Evolutionary conservation across 2,888 invertebrate species (phyloP), one percentile per base, ranked within the genome.

Genomic region (Leptinotarsa rubiginosa): DNA sequence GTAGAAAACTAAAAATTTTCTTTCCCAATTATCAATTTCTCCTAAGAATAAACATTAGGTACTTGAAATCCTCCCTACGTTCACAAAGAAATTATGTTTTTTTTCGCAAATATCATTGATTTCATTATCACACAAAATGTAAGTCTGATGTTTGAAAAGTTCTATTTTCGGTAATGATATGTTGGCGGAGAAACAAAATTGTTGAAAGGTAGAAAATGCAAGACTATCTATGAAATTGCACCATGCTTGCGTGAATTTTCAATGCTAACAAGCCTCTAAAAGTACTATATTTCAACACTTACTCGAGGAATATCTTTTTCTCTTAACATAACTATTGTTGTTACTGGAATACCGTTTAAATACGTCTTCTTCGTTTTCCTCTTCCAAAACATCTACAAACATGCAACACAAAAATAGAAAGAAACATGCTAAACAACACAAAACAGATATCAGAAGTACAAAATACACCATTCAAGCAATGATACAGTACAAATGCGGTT

Each of bases 261-360:
- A 20, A 16, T 15, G 20, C 20, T 22, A 22, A 10, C 3, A 4
- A 20, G 20, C 56, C 4, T 2, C n/a, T 25, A 22, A 69, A 47
- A 20, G 56, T 54, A 5, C 12, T 68, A 68, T 20, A 25, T 56
- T 47, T 52, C 22, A 70, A 65, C 79, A 91, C 91, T 91, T 90
- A 91, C 91, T 90, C 83, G 91, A 91, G 82, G 90, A 89, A 85
- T 90, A 90, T 85, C 90, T 89, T 84, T 89, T 88, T 76, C 89
- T 86, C 78, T 89, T 87, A 69, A 72, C 50, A 56, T 70, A 62
- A 65, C 68, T 70, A 72, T 52, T 47, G 56, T 59, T 65, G 62
- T 69, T 75, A 67, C 75, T 75, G 64, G 75, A 79, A 76, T 77
- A 77, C 52, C 80, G 77, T 62, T 73, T 74, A 69, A 74, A 79